Base-by-base conservation (phyloP, 2,888 invertebrate species). In the Microdon myrmicae region DNA sequence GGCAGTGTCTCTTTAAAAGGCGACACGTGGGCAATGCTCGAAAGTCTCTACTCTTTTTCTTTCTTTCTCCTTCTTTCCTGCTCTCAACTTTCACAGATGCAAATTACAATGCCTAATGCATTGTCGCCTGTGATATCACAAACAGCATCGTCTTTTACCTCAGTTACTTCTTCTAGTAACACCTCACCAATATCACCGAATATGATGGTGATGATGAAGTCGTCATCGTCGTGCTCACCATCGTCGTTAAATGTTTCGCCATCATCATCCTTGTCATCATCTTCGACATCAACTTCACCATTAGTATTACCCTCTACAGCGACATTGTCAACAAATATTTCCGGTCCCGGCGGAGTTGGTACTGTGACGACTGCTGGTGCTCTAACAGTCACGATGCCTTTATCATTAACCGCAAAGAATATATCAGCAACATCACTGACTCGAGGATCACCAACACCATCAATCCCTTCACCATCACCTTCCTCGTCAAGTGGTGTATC, bases 61-160 rank as follows among this genome's bases (percentile, higher is more conserved):
- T 41, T 56, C 48, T 64, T 68, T 67, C 60, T 64, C 12, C 47
- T 28, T 37, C 28, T 20, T 19, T 14, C 3, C 53, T 69, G 60
- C 44, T 55, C 53, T 56, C 43, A 53, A 54, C 48, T 49, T 48
- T 55, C 56, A 53, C 71, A 76, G 75, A 70, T 73, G 64, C 73
- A 73, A 72, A 73, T 72, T 54, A 71, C 72, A 67, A 69, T 74
- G 72, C 73, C 75, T 67, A 75, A 76, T 67, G 71, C 75, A 71
- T 72, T 76, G 70, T 75, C 78, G 72, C 71, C 78, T 77, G 79
- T 79, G 77, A 79, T 78, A 76, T 74, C 69, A 68, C 73, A 75
- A 72, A 72, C 71, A 68, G 71, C 67, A 67, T 54, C 55, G 35
- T 58, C 58, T 51, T 64, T 58, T 41, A 47, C 55, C 64, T 51